These are phyloP conservation scores for Butorides virescens DNA, from an alignment of 2,113 vertebrate genomes.

Conservation along the genomic window DNA sequence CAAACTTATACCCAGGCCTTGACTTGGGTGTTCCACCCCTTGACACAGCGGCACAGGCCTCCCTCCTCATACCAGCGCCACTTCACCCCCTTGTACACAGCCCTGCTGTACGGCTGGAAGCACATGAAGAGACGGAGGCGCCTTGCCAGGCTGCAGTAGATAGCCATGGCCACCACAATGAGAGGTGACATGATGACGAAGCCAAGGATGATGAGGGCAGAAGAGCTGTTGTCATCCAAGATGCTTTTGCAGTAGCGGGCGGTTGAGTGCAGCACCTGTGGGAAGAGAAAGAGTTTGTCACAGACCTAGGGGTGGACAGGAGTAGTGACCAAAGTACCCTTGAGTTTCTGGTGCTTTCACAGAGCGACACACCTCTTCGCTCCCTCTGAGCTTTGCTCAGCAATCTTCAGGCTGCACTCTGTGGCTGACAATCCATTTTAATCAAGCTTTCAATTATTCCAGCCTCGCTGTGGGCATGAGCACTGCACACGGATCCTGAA, in stretches of 20 bases:
- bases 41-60: slow-evolving; percentile 12
- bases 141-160: slow-evolving; percentile 83
- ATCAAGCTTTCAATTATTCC: background rate
- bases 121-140: slow-evolving; percentile 80
- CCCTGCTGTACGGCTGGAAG: slow-evolving; percentile 74
- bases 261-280: slow-evolving; percentile 81
- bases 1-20: slow-evolving; percentile 84
- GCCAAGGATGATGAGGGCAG: slow-evolving; percentile 91
- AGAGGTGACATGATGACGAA: slow-evolving; percentile 95
- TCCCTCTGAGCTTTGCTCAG: background rate
- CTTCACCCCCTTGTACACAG: slow-evolving; percentile 75
- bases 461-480: background rate
- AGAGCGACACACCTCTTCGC: too few relatives aligned
- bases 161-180: slow-evolving; percentile 86
- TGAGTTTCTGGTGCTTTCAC: background rate
- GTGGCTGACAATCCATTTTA: background rate
- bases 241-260: slow-evolving; percentile 82
- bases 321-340: background rate
- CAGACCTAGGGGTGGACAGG: background rate
- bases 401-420: background rate
- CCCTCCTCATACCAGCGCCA: slow-evolving; percentile 70
- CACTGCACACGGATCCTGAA: background rate
- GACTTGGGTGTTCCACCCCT: slow-evolving; percentile 44
- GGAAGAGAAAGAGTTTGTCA: background rate
- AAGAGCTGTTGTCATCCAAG: slow-evolving; percentile 92